Conservation (phyloP, 2,113 vertebrate species). For the Brienomyrus brachyistius region DNA sequence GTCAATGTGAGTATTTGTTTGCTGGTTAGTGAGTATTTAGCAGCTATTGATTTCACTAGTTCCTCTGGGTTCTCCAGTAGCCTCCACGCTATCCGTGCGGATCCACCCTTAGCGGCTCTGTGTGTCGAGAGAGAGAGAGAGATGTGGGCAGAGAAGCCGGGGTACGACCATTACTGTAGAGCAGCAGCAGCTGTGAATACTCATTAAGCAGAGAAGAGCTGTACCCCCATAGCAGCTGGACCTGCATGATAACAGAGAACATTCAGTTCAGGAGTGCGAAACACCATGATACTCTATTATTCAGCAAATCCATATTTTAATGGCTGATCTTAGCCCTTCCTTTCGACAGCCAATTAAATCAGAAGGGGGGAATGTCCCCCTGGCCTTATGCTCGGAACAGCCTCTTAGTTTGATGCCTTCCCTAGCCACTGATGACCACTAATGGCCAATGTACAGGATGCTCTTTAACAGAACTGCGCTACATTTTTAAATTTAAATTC, state of each 20-base stretch:
- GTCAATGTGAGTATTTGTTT: background rate
- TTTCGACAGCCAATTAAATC: slow-evolving; percentile 4
- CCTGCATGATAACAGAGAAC: background rate
- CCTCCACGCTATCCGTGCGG: background rate
- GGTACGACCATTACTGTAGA: background rate
- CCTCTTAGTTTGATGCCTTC: background rate
- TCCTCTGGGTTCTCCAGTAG: background rate
- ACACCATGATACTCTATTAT: slow-evolving; percentile 5
- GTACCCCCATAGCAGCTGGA: background rate
- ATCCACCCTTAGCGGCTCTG: background rate
- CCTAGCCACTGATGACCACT: background rate
- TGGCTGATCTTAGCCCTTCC: background rate
- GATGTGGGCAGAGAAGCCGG: background rate
- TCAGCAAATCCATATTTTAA: slow-evolving; percentile 2
- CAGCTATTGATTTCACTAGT: background rate
- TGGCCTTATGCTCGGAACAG: background rate
- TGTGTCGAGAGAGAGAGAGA: background rate
- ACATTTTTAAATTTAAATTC: background rate
- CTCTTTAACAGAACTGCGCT: background rate
- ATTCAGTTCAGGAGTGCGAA: background rate
- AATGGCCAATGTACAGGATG: background rate
- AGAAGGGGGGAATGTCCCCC: background rate
- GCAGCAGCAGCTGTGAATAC: background rate
- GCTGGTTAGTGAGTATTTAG: background rate
- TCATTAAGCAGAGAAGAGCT: slow-evolving; percentile 1